Percentiles rank a stretch among this genome's conserved stretches.
Conservation (phyloP, 1,140 invertebrate genomes). For the Alviniconcha marisindica region DNA sequence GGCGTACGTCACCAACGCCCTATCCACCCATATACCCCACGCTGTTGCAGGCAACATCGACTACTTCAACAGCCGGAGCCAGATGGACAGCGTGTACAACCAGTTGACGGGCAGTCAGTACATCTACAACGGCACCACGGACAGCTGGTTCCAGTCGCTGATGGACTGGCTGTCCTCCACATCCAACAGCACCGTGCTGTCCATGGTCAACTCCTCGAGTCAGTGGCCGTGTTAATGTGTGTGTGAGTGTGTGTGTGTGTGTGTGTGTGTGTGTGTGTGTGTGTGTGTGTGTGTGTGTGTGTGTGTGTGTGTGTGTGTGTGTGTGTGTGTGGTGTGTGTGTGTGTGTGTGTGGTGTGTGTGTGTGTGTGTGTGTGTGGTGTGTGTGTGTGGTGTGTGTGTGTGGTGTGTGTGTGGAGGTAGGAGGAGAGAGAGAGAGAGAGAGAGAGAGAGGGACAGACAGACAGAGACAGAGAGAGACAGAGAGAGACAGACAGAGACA, state of each 20-base stretch:
- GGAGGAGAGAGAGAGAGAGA: too few species aligned
- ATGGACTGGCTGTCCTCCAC: constrained; percentile 48
- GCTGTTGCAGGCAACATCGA: constrained; percentile 54
- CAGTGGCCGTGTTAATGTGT: neutral
- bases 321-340: too few species aligned
- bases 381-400: too few species aligned
- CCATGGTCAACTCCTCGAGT: constrained; percentile 39
- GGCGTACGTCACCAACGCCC: too few species aligned
- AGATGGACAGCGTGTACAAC: constrained; percentile 48
- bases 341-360: too few species aligned
- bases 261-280: neutral
- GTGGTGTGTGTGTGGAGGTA: too few species aligned
- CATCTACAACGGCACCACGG: constrained; percentile 54
- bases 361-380: too few species aligned
- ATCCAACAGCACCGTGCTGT: constrained; percentile 12
- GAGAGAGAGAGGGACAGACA: too few species aligned
- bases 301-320: neutral
- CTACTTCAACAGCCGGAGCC: constrained; percentile 43
- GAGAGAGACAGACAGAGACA: too few species aligned
- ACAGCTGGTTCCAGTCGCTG: constrained; percentile 69
- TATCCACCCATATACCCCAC: too few species aligned
- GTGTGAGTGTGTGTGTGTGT: neutral
- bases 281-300: neutral
- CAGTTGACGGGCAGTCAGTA: constrained; percentile 42
- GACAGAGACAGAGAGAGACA: too few species aligned